phyloP scores from a whole-genome alignment of 2,113 vertebrate genomes.

The Ibidorhyncha struthersii region DNA sequence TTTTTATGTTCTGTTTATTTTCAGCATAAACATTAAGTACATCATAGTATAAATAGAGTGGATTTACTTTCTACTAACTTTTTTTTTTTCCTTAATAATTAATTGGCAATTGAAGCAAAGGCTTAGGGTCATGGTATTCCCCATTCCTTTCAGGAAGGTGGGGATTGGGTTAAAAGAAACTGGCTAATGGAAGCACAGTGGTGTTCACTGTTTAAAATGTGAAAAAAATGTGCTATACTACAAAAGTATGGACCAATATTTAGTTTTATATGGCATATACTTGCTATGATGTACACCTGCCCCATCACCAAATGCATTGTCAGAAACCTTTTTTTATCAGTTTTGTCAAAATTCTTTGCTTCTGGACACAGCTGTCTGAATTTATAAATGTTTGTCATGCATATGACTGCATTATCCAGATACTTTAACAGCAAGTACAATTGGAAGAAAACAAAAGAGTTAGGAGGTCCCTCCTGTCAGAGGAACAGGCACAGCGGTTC shows the following conservation, averaged over 20 bases:
- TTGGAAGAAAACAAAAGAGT: not conserved
- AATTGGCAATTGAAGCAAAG: not conserved
- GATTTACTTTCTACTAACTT: not conserved
- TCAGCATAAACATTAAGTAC: not conserved
- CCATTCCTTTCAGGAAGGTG: not conserved
- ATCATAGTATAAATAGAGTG: not conserved
- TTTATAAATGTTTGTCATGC: not conserved
- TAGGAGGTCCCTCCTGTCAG: not conserved
- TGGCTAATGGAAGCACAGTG: not conserved
- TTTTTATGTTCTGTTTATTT: not conserved
- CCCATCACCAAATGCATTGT: not conserved
- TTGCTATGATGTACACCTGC: not conserved
- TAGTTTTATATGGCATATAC: not conserved
- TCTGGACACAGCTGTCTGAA: not conserved
- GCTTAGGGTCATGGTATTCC: not conserved
- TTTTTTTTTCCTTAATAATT: not conserved
- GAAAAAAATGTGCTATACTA: not conserved
- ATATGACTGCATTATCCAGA: not conserved
- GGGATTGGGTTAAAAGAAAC: not conserved
- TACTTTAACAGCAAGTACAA: not conserved
- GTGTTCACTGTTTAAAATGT: not conserved
- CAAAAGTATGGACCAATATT: not conserved
- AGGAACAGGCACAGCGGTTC: not conserved
- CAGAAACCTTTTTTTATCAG: not conserved
- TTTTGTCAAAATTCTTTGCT: not conserved